Base-by-base conservation (phyloP, 2,797 vertebrate species). In the Dermochelys coriacea region DNA sequence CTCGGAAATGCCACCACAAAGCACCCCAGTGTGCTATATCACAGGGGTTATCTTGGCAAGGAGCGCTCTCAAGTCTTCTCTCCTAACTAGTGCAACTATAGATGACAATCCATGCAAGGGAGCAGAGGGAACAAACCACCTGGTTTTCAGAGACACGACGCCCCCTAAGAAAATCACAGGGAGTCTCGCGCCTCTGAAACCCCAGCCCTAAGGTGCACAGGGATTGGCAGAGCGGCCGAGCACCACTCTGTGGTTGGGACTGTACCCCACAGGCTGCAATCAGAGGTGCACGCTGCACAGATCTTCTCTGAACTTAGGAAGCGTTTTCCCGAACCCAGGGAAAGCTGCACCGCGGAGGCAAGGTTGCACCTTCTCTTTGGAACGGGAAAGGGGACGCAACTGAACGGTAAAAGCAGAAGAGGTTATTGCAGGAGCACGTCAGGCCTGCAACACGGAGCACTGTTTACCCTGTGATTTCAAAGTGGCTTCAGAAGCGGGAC, bases 141-240 rank as follows among this genome's bases (percentile, higher is more conserved):
- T 97, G 96, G 94, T 96, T 96, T 96, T 94, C 94, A 88, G 90
- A 94, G 88, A 91, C 82, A 92, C 74, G 0, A 8, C 91, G 82
- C 78, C 88, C 84, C 93, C 91, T 0, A 93, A 93, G 78, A 80
- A 91, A 57, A 90, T 91, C 87, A 86, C 91, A 91, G 47, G 87
- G 84, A 92, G 94, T 91, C 93, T 93, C 94, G 82, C 0, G 3
- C 85, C 93, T 93, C 85, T 14, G 31, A 92, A 77, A 88, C 90
- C 41, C 83, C 80, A 91, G 77, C 25, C 88, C 84, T 59, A 78
- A 88, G 49, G 93, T 92, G 45, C 52, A 50, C 4, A 51, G 34
- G 85, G 47, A 93, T 95, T 93, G 91, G 91, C 85, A 90, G n/a
- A 77, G 50, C 84, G 95, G 85, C 85, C 83, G 52, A 85, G 52